Evolutionary conservation across 2,113 vertebrate genomes (phyloP).

Genomic region (Chascanopsetta lugubris): DNA sequence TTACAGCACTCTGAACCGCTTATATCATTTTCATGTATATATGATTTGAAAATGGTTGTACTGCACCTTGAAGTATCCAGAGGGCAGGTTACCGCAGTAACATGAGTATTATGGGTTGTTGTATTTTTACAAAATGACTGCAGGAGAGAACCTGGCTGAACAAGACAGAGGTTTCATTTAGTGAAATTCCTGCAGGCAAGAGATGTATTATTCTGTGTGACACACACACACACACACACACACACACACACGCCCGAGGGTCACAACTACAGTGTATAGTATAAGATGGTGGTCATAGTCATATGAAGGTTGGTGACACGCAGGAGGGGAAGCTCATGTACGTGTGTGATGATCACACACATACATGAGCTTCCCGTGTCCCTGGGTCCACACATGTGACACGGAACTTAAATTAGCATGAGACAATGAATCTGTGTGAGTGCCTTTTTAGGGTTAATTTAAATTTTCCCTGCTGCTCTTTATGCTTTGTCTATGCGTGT

Average conservation of each 20-base stretch:
- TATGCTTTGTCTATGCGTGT: no score
- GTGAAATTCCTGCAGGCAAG: neutral
- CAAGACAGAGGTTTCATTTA: neutral
- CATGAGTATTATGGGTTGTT: neutral
- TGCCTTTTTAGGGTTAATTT: neutral
- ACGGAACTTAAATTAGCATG: neutral
- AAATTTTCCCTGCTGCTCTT: no score
- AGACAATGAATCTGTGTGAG: neutral
- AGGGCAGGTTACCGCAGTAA: no score
- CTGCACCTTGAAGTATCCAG: no score
- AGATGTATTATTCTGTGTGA: neutral
- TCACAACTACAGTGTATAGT: neutral
- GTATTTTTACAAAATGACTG: neutral
- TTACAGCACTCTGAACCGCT: no score
- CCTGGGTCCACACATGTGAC: neutral
- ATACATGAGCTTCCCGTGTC: neutral
- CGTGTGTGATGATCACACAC: neutral
- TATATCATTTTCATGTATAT: no score
- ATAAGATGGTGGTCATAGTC: neutral
- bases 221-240: no score
- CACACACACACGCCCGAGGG: neutral
- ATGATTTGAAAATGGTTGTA: no score
- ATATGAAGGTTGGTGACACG: neutral
- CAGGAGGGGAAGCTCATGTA: neutral
- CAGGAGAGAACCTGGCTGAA: neutral